Conservation (phyloP, 2,888 invertebrate species). For the Didymodactylos carnosus region DNA sequence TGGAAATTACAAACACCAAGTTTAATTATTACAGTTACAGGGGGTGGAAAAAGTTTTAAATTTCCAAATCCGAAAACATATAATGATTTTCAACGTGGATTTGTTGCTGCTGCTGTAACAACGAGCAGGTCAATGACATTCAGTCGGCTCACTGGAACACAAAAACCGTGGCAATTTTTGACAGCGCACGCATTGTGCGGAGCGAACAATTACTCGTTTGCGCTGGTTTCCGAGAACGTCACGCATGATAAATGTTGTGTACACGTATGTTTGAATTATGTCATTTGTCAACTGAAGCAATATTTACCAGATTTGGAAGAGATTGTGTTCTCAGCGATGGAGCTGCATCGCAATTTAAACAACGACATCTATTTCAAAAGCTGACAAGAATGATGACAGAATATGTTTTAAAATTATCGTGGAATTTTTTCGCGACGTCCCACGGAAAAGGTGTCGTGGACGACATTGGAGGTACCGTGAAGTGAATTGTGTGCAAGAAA, state of each 20-base stretch:
- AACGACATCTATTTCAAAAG: constrained; percentile 3
- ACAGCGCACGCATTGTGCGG: constrained; percentile 7
- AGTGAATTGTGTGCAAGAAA: constrained; percentile 7
- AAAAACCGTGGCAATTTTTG: constrained; percentile 3
- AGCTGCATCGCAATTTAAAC: constrained; percentile 9
- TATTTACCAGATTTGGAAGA: constrained; percentile 1
- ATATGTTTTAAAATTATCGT: not conserved
- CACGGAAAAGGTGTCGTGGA: constrained; percentile 14
- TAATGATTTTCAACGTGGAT: no score
- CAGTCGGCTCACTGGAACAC: constrained; percentile 15
- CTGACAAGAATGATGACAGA: not conserved
- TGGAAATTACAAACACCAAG: no score
- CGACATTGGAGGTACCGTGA: constrained; percentile 6
- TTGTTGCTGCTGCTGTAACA: no score
- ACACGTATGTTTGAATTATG: not conserved
- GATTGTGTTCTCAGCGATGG: constrained; percentile 13
- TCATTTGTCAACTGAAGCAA: not conserved
- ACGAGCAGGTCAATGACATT: constrained; percentile 12
- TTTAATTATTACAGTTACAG: no score
- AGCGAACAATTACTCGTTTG: not conserved
- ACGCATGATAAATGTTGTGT: constrained; percentile 11
- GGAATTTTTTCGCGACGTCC: constrained; percentile 13
- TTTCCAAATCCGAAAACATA: no score
- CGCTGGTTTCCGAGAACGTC: constrained; percentile 1
- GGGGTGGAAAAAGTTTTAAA: no score